phyloP scores from a whole-genome alignment of 1,140 invertebrate genomes.

The Drosophila grimshawi region DNA sequence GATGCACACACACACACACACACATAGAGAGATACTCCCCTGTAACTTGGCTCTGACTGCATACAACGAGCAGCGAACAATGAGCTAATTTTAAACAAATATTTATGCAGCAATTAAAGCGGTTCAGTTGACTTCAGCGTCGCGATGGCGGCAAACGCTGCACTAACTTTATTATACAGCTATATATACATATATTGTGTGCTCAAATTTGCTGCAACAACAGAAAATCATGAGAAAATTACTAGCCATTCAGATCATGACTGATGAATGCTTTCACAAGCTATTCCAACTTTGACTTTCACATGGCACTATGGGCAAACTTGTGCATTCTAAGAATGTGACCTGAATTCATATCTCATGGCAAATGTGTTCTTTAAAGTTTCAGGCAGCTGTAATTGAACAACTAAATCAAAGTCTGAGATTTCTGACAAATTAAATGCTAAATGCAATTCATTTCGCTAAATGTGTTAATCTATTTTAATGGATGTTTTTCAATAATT shows the following conservation, averaged over 20 bases:
- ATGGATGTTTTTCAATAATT: too few species aligned
- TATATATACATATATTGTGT: slow-evolving; percentile 15
- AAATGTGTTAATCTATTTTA: neutral
- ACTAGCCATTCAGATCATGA: slow-evolving; percentile 52
- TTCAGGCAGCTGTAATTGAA: neutral
- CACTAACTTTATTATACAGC: slow-evolving; percentile 41
- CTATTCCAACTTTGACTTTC: slow-evolving; percentile 34
- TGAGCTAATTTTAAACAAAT: slow-evolving; percentile 80
- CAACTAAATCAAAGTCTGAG: neutral
- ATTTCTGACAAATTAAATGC: too few species aligned
- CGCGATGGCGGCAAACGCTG: slow-evolving; percentile 27
- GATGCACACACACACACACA: slow-evolving; percentile 6
- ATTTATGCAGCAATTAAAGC: slow-evolving; percentile 82
- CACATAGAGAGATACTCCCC: neutral
- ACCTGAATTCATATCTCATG: neutral
- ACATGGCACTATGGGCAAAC: slow-evolving; percentile 9
- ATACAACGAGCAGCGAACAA: slow-evolving; percentile 47
- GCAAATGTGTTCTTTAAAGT: neutral
- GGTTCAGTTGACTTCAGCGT: slow-evolving; percentile 65
- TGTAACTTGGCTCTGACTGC: slow-evolving; percentile 24
- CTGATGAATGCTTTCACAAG: slow-evolving; percentile 65
- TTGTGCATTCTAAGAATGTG: neutral
- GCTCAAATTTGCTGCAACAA: slow-evolving; percentile 53
- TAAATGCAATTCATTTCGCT: neutral
- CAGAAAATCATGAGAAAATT: slow-evolving; percentile 42